Evolutionary conservation across 2,888 invertebrate species (phyloP).

Genomic region (Limnephilus marmoratus): DNA sequence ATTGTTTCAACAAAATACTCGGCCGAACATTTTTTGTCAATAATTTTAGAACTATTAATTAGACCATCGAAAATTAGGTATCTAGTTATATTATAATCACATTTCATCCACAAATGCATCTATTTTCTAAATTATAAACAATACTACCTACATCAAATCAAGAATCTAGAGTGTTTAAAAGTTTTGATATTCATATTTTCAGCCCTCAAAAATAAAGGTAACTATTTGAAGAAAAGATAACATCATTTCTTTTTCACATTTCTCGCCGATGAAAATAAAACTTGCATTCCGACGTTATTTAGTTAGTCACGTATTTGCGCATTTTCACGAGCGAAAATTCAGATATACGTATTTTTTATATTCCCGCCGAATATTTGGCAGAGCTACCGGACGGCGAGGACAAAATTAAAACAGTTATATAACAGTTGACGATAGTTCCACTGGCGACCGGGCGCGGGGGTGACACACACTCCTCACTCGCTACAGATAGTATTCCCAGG

Average conservation of each 20-base stretch:
- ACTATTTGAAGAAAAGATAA: background rate
- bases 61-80: too few relatives aligned
- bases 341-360: conserved; percentile 54
- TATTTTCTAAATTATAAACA: background rate
- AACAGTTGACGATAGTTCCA: conserved; percentile 44
- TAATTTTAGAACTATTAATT: too few relatives aligned
- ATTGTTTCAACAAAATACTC: background rate
- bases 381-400: conserved; percentile 53
- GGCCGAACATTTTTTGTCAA: background rate
- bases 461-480: conserved; percentile 10
- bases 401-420: conserved; percentile 58
- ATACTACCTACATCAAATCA: background rate
- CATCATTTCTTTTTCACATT: background rate
- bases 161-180: too few relatives aligned
- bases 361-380: conserved; percentile 60
- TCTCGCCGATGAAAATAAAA: background rate
- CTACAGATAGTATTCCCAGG: background rate
- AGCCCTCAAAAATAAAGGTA: background rate
- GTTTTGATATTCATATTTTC: background rate
- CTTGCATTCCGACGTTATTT: conserved; percentile 29
- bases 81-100: background rate
- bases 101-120: background rate
- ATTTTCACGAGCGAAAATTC: conserved; percentile 45
- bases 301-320: conserved; percentile 34
- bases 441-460: conserved; percentile 43